phyloP scores from a whole-genome alignment of 2,797 vertebrate species.

The Sorex maritimensis region DNA sequence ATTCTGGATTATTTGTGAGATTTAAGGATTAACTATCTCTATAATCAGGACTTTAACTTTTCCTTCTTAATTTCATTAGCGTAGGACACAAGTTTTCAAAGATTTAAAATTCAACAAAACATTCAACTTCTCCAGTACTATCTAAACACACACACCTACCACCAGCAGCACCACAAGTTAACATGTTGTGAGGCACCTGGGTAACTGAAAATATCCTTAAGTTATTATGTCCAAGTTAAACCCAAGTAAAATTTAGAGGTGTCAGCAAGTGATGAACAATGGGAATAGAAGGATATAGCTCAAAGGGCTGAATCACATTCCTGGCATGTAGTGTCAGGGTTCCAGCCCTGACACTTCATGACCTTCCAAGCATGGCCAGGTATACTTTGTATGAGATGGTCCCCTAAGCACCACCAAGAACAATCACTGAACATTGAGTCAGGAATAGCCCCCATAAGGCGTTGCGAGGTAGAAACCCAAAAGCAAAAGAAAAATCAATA shows the following conservation, averaged over 20 bases:
- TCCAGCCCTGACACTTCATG: no score
- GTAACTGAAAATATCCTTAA: slow-evolving; percentile 12
- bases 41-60: background rate
- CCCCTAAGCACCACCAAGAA: no score
- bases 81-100: slow-evolving; percentile 11
- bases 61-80: slow-evolving; percentile 52
- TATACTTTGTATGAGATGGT: no score
- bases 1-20: slow-evolving; percentile 45
- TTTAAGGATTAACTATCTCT: background rate
- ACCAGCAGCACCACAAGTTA: background rate
- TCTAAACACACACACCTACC: background rate
- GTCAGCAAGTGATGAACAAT: background rate
- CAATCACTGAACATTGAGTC: no score
- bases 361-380: no score
- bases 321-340: background rate
- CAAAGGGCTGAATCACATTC: no score
- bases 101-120: slow-evolving; percentile 48
- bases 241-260: background rate
- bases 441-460: no score
- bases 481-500: no score
- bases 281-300: background rate
- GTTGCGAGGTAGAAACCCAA: no score
- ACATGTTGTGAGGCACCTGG: background rate
- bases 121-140: background rate
- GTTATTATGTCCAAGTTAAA: slow-evolving; percentile 1